These are phyloP conservation scores for Adrianichthys oophorus DNA, from an alignment of 2,797 vertebrate species.

Conservation along the genomic window DNA sequence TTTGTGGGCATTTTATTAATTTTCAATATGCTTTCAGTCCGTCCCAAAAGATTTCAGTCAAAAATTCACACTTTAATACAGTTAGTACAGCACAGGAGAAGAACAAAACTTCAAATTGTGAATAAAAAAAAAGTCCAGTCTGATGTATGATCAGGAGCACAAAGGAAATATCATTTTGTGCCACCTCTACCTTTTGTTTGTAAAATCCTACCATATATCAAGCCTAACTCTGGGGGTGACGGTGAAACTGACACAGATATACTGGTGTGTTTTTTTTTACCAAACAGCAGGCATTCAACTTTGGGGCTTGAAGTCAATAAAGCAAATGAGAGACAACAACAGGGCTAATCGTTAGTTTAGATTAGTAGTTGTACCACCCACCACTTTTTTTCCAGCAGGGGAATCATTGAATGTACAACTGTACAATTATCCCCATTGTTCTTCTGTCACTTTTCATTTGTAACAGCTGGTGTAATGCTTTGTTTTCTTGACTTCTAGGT, in stretches of 20 bases:
- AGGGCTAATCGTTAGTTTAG: slow-evolving; percentile 36
- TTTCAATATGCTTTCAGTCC: background rate
- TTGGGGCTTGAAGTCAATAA: slow-evolving; percentile 20
- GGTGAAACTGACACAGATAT: background rate
- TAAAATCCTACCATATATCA: background rate
- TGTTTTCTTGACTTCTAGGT: slow-evolving; percentile 22
- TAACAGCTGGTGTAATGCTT: slow-evolving; percentile 16
- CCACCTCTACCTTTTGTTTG: background rate
- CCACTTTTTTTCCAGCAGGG: slow-evolving; percentile 38
- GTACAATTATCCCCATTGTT: slow-evolving; percentile 30
- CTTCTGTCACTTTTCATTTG: slow-evolving; percentile 31
- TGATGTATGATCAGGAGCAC: background rate
- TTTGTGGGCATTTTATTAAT: slow-evolving; percentile 6
- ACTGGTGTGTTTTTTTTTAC: background rate
- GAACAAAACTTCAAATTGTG: background rate
- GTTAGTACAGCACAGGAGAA: background rate
- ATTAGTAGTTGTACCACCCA: slow-evolving; percentile 33
- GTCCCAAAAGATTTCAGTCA: background rate
- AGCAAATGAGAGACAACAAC: slow-evolving; percentile 21
- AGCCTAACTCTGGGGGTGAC: slow-evolving; percentile 4
- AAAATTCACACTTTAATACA: background rate
- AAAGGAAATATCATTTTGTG: background rate
- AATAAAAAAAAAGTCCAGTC: background rate
- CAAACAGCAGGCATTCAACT: slow-evolving; percentile 12
- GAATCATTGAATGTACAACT: slow-evolving; percentile 36